Conservation (phyloP, 1,140 invertebrate genomes). For the Neodiprion lecontei region DNA sequence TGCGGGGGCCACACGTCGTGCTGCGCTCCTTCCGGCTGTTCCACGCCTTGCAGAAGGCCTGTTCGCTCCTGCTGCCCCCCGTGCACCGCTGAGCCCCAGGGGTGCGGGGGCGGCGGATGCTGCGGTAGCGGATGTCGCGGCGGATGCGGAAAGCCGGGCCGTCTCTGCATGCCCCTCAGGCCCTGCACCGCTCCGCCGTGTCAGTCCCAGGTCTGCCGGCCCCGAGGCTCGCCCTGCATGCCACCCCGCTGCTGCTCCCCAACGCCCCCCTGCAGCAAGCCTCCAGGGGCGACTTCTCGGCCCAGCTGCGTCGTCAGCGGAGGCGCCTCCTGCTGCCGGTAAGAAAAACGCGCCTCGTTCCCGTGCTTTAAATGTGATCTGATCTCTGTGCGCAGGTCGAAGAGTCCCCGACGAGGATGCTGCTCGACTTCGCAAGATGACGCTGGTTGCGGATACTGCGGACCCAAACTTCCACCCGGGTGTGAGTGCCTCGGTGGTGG, state of each 20-base stretch:
- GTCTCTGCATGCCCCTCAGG: conserved; percentile 36
- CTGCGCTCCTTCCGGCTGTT: conserved; percentile 29
- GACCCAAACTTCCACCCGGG: conserved; percentile 31
- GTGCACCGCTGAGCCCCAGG: conserved; percentile 29
- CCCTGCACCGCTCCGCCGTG: conserved; percentile 33
- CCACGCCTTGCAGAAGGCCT: conserved; percentile 33
- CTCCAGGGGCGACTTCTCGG: conserved; percentile 19
- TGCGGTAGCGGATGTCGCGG: conserved; percentile 45
- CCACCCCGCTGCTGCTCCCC: conserved; percentile 32
- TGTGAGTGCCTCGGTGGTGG: conserved; percentile 51
- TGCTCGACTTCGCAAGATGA: conserved; percentile 8
- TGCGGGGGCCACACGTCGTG: conserved; percentile 25
- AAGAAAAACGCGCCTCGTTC: conserved; percentile 24
- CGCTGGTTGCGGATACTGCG: conserved; percentile 21
- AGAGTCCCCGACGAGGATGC: conserved; percentile 28
- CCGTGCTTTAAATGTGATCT: conserved; percentile 24
- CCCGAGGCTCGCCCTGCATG: conserved; percentile 33
- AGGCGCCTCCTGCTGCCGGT: conserved; percentile 31
- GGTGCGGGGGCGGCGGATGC: conserved; percentile 42
- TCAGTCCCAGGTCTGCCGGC: conserved; percentile 23
- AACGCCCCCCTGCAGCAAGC: conserved; percentile 30
- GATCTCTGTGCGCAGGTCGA: conserved; percentile 23
- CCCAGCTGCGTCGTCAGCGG: conserved; percentile 20
- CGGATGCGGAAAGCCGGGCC: conserved; percentile 45
- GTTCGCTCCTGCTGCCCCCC: conserved; percentile 31